These are phyloP conservation scores for Brachionus sp. DNA, from an alignment of 1,140 invertebrate genomes.

Conservation along the genomic window DNA sequence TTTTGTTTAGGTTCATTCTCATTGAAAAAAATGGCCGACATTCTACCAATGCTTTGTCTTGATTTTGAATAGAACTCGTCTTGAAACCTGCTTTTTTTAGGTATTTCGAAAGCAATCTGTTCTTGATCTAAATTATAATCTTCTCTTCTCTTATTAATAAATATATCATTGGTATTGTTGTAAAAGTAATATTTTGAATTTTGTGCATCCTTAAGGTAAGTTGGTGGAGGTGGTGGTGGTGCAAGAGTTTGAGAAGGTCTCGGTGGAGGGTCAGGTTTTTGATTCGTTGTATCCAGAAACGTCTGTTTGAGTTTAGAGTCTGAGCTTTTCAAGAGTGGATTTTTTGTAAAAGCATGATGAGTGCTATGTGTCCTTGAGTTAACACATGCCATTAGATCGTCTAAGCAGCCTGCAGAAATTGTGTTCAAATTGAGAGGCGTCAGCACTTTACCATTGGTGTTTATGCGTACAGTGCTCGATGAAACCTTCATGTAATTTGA, in stretches of 20 bases:
- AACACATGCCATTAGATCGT: not conserved
- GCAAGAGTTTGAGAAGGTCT: not conserved
- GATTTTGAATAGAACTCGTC: constrained; percentile 11
- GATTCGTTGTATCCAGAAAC: not conserved
- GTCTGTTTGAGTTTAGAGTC: not conserved
- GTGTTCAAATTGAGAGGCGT: not conserved
- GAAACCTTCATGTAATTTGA: not conserved
- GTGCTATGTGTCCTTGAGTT: no score
- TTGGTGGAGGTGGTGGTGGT: not conserved
- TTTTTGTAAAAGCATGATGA: no score
- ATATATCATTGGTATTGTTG: not conserved
- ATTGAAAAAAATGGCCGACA: not conserved
- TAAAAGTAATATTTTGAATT: constrained; percentile 11
- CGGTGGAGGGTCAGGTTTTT: not conserved
- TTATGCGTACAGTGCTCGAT: not conserved
- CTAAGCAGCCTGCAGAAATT: not conserved
- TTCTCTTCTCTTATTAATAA: not conserved
- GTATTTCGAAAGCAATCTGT: not conserved
- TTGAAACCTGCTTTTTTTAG: not conserved
- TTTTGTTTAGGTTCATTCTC: no score
- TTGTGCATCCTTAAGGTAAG: not conserved
- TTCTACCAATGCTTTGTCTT: not conserved
- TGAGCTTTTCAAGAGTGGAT: not conserved
- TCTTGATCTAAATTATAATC: not conserved
- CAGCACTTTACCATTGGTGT: not conserved